A percentile compares a stretch with the other conserved stretches of the same genome.
phyloP scores from a whole-genome alignment of 2,113 vertebrate species.

The Synodontis membranacea region DNA sequence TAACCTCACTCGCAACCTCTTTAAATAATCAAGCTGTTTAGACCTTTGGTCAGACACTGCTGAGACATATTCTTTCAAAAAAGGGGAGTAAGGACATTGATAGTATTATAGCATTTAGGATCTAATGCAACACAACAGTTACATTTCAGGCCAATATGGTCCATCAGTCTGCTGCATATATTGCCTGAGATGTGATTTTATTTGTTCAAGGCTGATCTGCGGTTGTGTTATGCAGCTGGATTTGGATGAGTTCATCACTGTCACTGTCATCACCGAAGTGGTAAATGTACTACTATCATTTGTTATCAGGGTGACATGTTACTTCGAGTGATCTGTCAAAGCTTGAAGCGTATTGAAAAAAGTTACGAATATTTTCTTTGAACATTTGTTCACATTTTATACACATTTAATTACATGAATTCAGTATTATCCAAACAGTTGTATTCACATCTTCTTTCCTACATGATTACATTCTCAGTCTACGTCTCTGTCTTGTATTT shows the following conservation, averaged over 20 bases:
- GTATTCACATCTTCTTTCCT: too few species aligned
- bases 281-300: not conserved
- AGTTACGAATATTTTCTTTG: too few species aligned
- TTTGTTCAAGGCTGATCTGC: not conserved
- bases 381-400: too few species aligned
- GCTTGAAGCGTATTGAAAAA: too few species aligned
- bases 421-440: too few species aligned
- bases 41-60: not conserved
- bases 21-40: not conserved
- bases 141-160: not conserved
- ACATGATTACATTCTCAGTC: too few species aligned
- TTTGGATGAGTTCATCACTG: not conserved
- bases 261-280: not conserved
- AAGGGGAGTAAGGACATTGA: not conserved
- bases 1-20: not conserved
- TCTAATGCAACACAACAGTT: not conserved
- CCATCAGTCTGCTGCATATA: not conserved
- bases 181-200: not conserved
- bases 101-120: not conserved
- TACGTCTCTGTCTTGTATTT: too few species aligned
- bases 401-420: too few species aligned
- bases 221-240: not conserved
- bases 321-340: not conserved
- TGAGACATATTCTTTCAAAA: not conserved
- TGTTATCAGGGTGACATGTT: not conserved